Percentiles rank a stretch among this genome's conserved stretches.
phyloP scores from a whole-genome alignment of 2,113 vertebrate species.

The Merops nubicus region DNA sequence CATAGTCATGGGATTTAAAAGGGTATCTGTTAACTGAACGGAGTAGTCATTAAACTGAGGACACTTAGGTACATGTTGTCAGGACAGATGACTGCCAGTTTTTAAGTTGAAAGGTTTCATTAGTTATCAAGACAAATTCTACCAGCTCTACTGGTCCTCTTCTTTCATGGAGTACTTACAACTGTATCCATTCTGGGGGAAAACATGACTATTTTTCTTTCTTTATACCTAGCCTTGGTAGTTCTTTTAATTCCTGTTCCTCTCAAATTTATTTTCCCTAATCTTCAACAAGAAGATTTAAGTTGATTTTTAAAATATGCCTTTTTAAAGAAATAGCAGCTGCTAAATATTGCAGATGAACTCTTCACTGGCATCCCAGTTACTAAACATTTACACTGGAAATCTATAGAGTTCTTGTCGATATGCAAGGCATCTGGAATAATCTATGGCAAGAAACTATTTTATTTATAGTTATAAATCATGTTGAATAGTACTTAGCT shows the following conservation, averaged over 20 bases:
- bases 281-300: neutral
- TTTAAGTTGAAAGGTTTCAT: neutral
- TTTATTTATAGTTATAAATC: neutral
- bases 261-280: neutral
- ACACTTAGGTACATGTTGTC: neutral
- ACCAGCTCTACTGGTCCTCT: neutral
- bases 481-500: neutral
- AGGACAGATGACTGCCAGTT: neutral
- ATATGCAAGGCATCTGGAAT: neutral
- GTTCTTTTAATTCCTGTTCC: neutral
- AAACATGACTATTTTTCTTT: neutral
- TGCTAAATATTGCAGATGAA: neutral
- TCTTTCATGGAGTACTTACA: neutral
- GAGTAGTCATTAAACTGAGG: neutral
- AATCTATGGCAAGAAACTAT: neutral
- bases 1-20: neutral
- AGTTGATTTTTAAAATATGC: neutral
- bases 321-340: neutral
- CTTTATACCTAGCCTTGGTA: neutral
- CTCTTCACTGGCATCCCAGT: neutral
- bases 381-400: neutral
- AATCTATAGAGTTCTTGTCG: neutral
- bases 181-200: rapidly evolving
- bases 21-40: neutral
- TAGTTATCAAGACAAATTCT: neutral